These are phyloP conservation scores for Danio albolineatus DNA, from an alignment of 2,797 vertebrate species.

Conservation along the genomic window DNA sequence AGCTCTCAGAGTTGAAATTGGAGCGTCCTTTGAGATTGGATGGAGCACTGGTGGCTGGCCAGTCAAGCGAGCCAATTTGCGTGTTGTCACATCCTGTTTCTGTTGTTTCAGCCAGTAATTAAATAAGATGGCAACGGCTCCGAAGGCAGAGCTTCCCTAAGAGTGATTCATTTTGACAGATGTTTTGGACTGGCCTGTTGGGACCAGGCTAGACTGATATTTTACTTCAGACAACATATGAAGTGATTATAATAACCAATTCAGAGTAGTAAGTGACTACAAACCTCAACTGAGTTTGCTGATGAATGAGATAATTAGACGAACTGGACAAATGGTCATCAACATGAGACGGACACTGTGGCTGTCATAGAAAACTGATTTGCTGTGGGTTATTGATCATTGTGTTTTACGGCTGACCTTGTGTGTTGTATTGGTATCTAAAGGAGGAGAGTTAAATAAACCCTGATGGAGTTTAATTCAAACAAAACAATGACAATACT, in stretches of 20 bases:
- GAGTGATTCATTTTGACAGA: conserved; percentile 23
- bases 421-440: not conserved
- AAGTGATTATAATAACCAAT: conserved; percentile 22
- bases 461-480: too few species aligned
- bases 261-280: not conserved
- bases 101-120: conserved; percentile 21
- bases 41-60: conserved; percentile 27
- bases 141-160: not conserved
- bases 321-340: not conserved
- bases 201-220: not conserved
- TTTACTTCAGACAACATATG: conserved; percentile 3
- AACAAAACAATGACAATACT: too few species aligned
- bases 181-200: conserved; percentile 21
- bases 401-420: not conserved
- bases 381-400: not conserved
- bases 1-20: conserved; percentile 35
- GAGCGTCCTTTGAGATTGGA: conserved; percentile 46
- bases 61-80: conserved; percentile 44
- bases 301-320: not conserved
- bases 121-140: conserved; percentile 19
- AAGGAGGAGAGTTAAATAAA: not conserved
- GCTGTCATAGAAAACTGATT: not conserved
- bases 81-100: conserved; percentile 43
- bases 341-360: not conserved
- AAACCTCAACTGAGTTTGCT: not conserved